Evolutionary conservation across 2,113 vertebrate species (phyloP), one percentile per base, ranked within the genome.

Genomic region (Otis tarda): DNA sequence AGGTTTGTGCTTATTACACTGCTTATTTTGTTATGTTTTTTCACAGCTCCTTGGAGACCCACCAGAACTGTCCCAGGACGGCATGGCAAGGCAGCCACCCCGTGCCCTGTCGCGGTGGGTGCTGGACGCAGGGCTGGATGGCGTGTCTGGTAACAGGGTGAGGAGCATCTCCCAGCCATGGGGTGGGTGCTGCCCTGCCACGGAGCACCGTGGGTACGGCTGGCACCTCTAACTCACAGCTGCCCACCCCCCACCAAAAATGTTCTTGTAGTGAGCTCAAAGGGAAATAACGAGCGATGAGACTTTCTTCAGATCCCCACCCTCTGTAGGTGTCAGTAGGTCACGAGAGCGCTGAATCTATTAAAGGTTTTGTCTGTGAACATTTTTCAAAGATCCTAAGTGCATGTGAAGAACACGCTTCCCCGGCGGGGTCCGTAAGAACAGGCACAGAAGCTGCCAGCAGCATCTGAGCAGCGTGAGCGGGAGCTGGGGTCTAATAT

Each of bases 371-470:
- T 19, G 13, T 2, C 67, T 43, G 37, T 50, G 68, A 43, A 53
- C 13, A 12, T 37, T 37, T 49, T 35, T 7, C 39, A 6, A 43
- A 49, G 45, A 7, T 23, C 3, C 21, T 7, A 8, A 24, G 11
- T 0, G 10, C 41, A 12, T 4, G 37, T 10, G 43, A 30, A 28
- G 47, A 17, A 12, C 2, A 5, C 3, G 2, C 14, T 31, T 6
- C 12, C 15, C 28, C 5, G 0, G 37, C 4, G 0, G 41, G 6
- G 14, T 4, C n/a, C 15, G 0, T 6, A 27, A 9, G 1, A 35
- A 10, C 24, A 9, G 68, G 57, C 23, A 4, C 47, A 22, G 41
- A 52, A 47, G 63, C 28, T 13, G 63, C 57, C 43, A 12, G 68
- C 49, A 61, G 49, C 64, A 3, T 20, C 82, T 12, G 53, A 89